phyloP scores from a whole-genome alignment of 2,113 vertebrate species.

The Sisor rabdophorus region DNA sequence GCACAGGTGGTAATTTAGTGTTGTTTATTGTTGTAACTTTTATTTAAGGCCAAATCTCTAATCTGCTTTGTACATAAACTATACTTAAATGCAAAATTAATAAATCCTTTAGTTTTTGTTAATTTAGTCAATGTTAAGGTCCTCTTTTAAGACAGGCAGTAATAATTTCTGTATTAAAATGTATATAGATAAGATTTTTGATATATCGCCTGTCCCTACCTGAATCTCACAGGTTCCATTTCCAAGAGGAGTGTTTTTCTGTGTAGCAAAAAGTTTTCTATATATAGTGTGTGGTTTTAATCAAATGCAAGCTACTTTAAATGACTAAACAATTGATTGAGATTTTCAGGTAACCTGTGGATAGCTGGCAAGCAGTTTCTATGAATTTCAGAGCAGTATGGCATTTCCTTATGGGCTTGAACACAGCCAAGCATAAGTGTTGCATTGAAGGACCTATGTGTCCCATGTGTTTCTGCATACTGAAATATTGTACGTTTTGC shows the following conservation, averaged over 20 bases:
- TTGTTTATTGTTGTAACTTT: too few species aligned
- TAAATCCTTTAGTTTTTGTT: too few species aligned
- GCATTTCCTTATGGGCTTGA: not conserved
- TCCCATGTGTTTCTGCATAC: not conserved
- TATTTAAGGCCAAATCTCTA: too few species aligned
- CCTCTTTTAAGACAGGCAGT: too few species aligned
- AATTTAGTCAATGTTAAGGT: too few species aligned
- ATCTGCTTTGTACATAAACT: too few species aligned
- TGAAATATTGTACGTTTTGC: constrained; percentile 8
- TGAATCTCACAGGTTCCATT: not conserved
- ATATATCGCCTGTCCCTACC: not conserved
- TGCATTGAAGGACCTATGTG: not conserved
- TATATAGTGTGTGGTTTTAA: not conserved
- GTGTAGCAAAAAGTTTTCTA: not conserved
- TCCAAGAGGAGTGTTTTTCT: not conserved
- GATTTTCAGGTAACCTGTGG: not conserved
- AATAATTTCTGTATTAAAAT: too few species aligned
- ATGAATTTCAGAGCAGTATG: not conserved
- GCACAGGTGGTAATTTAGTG: too few species aligned
- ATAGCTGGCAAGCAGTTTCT: not conserved
- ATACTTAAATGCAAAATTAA: too few species aligned
- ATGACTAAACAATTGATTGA: not conserved
- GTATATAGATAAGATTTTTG: too few species aligned
- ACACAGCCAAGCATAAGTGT: not conserved
- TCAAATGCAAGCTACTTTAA: not conserved